Evolutionary conservation across 1,140 invertebrate species (phyloP), one percentile per base, ranked within the genome.

Genomic region (Ridgeia piscesae): DNA sequence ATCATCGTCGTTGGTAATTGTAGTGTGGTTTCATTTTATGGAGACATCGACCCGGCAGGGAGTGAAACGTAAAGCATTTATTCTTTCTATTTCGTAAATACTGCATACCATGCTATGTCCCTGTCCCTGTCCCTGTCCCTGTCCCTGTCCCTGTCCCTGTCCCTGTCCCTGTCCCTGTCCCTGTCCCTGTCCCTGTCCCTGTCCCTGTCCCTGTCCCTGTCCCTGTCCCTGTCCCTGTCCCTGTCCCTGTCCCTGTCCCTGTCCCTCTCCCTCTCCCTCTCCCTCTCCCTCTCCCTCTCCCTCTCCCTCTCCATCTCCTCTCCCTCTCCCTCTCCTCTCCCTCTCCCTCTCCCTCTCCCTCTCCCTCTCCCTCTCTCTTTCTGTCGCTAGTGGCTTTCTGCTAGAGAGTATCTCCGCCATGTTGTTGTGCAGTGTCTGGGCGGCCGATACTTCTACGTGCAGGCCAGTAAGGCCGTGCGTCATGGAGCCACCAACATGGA

Each of bases 401-500:
- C 58, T 14, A 77, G 58, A 77, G 2, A 77, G 27, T 77, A 77
- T 14, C 58, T 42, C 58, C 27, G 27, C 58, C 14, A 21, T 31
- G 58, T 77, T 77, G 58, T 42, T 0, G 35, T 91, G 96, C 95
- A 99, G 97, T 98, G 99, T 95, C 97, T 99, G 94, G 99, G 99
- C 89, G 99, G 99, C 21, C 97, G 98, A 95, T 98, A 99, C 95
- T 99, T 99, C 96, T 99, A 99, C 96, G 97, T 98, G 34, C 98
- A 99, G 96, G 99, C 99, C 0, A 99, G 98, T 94, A 96, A 96
- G 95, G 98, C 99, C 0, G 94, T 99, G 0, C 97, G 97, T 93
- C 99, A 99, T 95, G 96, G 97, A 33, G 98, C 98, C 1, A 98
- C 98, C 0, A 99, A 99, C 94, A 99, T 99, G 99, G 99, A 99